These are phyloP conservation scores for Bombus confusus DNA, from an alignment of 1,140 invertebrate species.

Conservation along the genomic window DNA sequence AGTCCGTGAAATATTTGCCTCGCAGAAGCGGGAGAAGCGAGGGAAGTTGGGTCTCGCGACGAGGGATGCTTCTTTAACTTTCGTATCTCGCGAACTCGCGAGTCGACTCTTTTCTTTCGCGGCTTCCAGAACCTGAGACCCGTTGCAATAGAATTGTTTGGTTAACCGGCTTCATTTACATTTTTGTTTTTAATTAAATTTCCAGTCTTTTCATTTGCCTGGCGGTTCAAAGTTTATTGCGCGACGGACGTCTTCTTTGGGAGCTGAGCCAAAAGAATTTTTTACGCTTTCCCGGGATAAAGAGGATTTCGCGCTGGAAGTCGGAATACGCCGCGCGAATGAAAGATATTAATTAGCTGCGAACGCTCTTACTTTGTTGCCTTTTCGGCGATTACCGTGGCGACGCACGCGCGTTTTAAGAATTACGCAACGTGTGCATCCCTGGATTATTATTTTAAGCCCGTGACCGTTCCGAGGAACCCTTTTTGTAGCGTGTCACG, in stretches of 20 bases:
- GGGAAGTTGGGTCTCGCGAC: not conserved
- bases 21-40: not conserved
- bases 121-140: no score
- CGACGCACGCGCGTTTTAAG: not conserved
- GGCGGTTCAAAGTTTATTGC: not conserved
- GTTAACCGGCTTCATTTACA: constrained; percentile 11
- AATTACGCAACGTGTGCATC: not conserved
- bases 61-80: not conserved
- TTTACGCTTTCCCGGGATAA: not conserved
- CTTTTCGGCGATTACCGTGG: not conserved
- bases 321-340: no score
- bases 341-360: not conserved
- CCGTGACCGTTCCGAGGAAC: not conserved
- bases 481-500: not conserved
- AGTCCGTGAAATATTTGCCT: not conserved
- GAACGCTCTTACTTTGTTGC: not conserved
- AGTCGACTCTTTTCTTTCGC: not conserved
- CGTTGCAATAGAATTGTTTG: not conserved
- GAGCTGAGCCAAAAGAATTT: not conserved
- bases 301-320: not conserved
- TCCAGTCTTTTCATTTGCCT: not conserved
- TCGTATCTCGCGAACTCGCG: not conserved
- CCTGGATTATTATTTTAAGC: not conserved
- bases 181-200: constrained; percentile 35
- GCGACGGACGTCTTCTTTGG: not conserved